A percentile compares a stretch with the other conserved stretches of the same genome.
Conservation (phyloP, 2,797 vertebrate genomes). For the Trematomus bernacchii region DNA sequence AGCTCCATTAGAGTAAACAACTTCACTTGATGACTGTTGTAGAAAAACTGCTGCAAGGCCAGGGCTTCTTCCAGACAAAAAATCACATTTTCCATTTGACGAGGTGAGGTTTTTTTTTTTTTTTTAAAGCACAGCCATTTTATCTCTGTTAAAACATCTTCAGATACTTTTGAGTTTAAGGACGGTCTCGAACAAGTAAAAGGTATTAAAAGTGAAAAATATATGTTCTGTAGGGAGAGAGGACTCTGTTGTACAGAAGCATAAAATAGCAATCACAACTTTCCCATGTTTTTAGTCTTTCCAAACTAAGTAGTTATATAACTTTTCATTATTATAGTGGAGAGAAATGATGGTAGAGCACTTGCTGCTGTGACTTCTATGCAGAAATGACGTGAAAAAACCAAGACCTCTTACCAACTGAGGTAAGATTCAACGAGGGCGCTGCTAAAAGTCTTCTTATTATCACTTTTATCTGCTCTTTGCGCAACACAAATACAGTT, state of each 20-base stretch:
- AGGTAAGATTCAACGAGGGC: background rate
- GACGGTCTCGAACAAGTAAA: background rate
- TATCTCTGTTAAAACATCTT: conserved; percentile 20
- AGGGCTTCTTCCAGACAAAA: conserved; percentile 19
- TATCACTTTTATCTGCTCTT: background rate
- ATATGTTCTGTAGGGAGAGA: conserved; percentile 6
- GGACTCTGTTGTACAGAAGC: background rate
- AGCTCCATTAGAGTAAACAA: conserved; percentile 63
- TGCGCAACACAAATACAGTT: background rate
- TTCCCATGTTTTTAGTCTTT: conserved; percentile 15
- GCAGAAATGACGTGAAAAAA: background rate
- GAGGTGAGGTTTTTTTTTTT: background rate
- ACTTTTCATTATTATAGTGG: background rate
- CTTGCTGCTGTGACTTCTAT: background rate
- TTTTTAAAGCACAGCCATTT: conserved; percentile 11
- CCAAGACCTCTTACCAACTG: rapidly evolving
- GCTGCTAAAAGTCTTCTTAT: background rate
- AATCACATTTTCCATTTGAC: conserved; percentile 46
- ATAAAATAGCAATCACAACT: conserved; percentile 5
- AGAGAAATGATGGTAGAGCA: background rate
- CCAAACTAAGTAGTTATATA: conserved; percentile 13
- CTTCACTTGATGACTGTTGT: conserved; percentile 22
- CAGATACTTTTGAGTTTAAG: conserved; percentile 19
- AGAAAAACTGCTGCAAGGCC: conserved; percentile 32
- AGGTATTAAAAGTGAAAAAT: background rate